phyloP scores from a whole-genome alignment of 2,113 vertebrate species.

The Myiagra hebetior region DNA sequence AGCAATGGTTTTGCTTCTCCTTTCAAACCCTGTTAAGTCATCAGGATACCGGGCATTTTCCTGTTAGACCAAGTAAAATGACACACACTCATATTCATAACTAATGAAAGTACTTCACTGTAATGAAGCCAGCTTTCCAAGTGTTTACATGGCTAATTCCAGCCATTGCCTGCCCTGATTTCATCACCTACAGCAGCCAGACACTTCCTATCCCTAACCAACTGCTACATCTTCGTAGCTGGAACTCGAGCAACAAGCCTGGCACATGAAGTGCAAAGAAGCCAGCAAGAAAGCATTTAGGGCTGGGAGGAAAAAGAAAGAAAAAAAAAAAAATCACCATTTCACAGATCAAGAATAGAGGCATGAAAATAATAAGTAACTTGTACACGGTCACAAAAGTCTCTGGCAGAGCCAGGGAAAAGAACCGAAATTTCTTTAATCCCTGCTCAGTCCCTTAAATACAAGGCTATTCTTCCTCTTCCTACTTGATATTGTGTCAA shows the following conservation, averaged over 20 bases:
- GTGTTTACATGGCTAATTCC: neutral
- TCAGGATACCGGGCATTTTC: neutral
- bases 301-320: neutral
- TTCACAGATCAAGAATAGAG: conserved; percentile 48
- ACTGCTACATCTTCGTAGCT: neutral
- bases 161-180: neutral
- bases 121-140: neutral
- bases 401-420: conserved; percentile 54
- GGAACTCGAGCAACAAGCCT: neutral
- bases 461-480: conserved; percentile 61
- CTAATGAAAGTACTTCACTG: neutral
- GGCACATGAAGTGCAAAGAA: conserved; percentile 31
- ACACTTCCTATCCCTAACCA: neutral
- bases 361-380: conserved; percentile 57
- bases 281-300: conserved; percentile 13
- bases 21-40: neutral
- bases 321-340: neutral
- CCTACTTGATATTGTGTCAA: conserved; percentile 66
- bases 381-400: conserved; percentile 43
- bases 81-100: neutral
- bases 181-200: neutral
- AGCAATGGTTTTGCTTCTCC: neutral
- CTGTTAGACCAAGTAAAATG: neutral
- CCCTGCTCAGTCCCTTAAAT: conserved; percentile 57
- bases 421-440: conserved; percentile 58